phyloP scores from a whole-genome alignment of 2,113 vertebrate genomes.

The Caranx ignobilis region DNA sequence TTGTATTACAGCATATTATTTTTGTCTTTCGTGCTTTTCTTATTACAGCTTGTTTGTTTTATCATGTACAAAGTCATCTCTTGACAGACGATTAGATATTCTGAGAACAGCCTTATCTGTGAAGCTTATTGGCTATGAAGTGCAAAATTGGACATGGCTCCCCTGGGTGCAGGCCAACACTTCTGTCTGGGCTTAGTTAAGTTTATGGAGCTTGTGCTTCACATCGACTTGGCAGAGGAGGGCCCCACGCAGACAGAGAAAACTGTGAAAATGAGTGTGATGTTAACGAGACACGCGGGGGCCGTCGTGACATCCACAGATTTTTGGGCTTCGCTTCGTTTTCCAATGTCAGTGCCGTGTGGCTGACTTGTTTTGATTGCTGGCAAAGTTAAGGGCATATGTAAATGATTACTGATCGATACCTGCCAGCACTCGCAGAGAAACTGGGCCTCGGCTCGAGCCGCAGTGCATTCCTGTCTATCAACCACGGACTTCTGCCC shows the following conservation, averaged over 20 bases:
- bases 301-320: conserved; percentile 51
- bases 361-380: conserved; percentile 58
- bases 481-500: conserved; percentile 51
- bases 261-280: conserved; percentile 65
- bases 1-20: conserved; percentile 47
- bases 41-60: conserved; percentile 47
- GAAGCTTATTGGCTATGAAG: conserved; percentile 57
- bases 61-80: conserved; percentile 47
- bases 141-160: conserved; percentile 63
- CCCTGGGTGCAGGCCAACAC: conserved; percentile 50
- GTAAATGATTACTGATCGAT: conserved; percentile 64
- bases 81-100: conserved; percentile 56
- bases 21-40: conserved; percentile 26
- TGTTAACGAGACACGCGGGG: conserved; percentile 48
- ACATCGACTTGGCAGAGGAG: conserved; percentile 54
- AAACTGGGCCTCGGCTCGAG: conserved; percentile 24
- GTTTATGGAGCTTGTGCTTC: conserved; percentile 63
- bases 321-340: conserved; percentile 21
- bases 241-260: conserved; percentile 37
- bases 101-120: conserved; percentile 47
- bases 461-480: conserved; percentile 39
- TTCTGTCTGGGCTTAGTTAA: conserved; percentile 64
- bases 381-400: conserved; percentile 65
- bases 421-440: conserved; percentile 42
- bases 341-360: conserved; percentile 30